These are phyloP conservation scores for Piprites chloris DNA, from an alignment of 2,113 vertebrate genomes.

Conservation along the genomic window DNA sequence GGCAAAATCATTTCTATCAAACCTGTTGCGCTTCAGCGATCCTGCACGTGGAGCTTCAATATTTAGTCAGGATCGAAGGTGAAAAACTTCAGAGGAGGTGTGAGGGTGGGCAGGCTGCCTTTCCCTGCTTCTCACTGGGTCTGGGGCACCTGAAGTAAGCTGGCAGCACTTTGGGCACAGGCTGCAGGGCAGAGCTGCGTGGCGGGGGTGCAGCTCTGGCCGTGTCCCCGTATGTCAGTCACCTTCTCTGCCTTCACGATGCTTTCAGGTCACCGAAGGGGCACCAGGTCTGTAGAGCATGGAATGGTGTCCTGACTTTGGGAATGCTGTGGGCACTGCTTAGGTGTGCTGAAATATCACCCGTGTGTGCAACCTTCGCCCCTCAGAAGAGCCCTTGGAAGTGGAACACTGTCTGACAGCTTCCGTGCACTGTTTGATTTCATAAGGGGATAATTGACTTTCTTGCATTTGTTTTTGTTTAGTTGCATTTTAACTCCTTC, in stretches of 20 bases:
- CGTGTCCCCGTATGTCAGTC: accelerated
- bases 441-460: background rate
- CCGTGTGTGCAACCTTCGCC: accelerated
- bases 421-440: background rate
- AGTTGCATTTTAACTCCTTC: background rate
- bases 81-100: background rate
- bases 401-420: too few species aligned
- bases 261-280: background rate
- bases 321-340: background rate
- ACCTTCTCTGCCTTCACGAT: background rate
- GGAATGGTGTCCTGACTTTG: background rate
- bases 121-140: too few species aligned
- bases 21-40: background rate
- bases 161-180: background rate
- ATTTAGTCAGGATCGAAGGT: background rate
- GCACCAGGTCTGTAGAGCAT: too few species aligned
- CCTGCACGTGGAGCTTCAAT: background rate
- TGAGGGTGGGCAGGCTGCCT: background rate
- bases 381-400: background rate
- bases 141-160: too few species aligned
- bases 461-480: background rate
- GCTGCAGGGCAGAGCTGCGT: background rate
- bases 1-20: background rate
- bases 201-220: background rate
- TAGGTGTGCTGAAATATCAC: background rate